Percentiles rank a stretch among this genome's conserved stretches.
Conservation (phyloP, 1,140 invertebrate genomes). For the Zaprionus gabonicus region DNA sequence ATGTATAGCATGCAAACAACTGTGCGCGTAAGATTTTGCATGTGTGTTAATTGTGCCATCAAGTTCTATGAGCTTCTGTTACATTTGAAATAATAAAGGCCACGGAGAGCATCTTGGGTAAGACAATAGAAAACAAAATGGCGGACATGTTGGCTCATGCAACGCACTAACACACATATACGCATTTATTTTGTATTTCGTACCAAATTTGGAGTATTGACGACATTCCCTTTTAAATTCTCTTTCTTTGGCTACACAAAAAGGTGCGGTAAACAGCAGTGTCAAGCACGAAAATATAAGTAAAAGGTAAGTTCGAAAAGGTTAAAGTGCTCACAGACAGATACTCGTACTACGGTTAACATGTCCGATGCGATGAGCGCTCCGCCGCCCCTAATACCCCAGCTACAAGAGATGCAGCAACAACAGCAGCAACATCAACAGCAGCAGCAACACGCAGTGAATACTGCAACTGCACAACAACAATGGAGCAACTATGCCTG, state of each 20-base stretch:
- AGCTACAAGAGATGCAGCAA: slow-evolving; percentile 82
- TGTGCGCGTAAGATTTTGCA: slow-evolving; percentile 17
- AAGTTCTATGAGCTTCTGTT: neutral
- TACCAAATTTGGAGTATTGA: slow-evolving; percentile 23
- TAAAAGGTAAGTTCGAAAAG: slow-evolving; percentile 70
- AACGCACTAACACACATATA: slow-evolving; percentile 31
- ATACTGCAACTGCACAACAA: slow-evolving; percentile 56
- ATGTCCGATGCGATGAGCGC: slow-evolving; percentile 81
- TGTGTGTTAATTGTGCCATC: slow-evolving; percentile 11
- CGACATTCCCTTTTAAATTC: slow-evolving; percentile 2
- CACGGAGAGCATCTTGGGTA: slow-evolving; percentile 50
- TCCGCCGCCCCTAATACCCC: slow-evolving; percentile 74
- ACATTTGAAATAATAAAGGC: slow-evolving; percentile 34
- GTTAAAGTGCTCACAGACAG: slow-evolving; percentile 36
- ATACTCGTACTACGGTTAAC: slow-evolving; percentile 25
- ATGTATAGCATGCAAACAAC: slow-evolving; percentile 11
- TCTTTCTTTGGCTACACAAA: slow-evolving; percentile 5
- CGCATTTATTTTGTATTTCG: neutral
- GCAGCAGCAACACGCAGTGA: slow-evolving; percentile 60
- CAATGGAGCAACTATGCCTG: slow-evolving; percentile 73
- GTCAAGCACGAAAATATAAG: slow-evolving; percentile 17
- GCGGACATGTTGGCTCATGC: slow-evolving; percentile 41
- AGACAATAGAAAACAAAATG: slow-evolving; percentile 66
- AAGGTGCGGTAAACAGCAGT: slow-evolving; percentile 11
- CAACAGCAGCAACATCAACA: slow-evolving; percentile 63